Base-by-base conservation (phyloP, 2,113 vertebrate species). In the Triplophysa dalaica region DNA sequence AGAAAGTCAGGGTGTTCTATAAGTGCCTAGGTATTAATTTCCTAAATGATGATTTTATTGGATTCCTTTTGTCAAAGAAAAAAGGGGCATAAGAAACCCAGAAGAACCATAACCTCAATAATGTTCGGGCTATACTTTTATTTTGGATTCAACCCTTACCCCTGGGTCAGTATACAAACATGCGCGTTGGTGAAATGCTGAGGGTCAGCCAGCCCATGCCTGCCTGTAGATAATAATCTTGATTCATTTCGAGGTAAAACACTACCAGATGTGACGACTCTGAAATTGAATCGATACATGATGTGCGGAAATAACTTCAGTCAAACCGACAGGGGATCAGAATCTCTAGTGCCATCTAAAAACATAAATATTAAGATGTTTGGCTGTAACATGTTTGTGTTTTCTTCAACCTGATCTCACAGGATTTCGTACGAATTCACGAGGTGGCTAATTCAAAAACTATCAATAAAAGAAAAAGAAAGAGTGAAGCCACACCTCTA, bases 291-390 rank as follows among this genome's bases (percentile, higher is more conserved):
- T 73, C 0, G 13, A 60, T 60, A 56, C 70, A 73, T 60, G 70
- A 58, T 60, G 70, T 73, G 38, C 38, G 70, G 70, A 73, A 43
- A 43, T 73, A 73, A 73, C 26, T 19, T 50, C n/a, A 56, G 70
- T 38, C 29, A 58, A n/a, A 38, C 19, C 13, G n/a, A 41, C 33
- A 73, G 50, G 26, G 50, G 1, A 60, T 58, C 12, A 38, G 54
- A 73, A 60, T 60, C 29, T 73, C 33, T 43, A 38, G 17, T 12
- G 26, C 52, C 29, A 72, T 72, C 69, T 72, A 17, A 6, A 6
- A 38, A 8, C 33, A 38, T 3, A 38, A 38, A 38, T 7, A 38
- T 38, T 38, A 38, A 38, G 33, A 38, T 38, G 33, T 33, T 33
- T 33, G 33, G 5, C 33, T 33, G 5, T 6, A 33, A 7, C 24